Base-by-base conservation (phyloP, 2,113 vertebrate species). In the Chlorocebus sabaeus region DNA sequence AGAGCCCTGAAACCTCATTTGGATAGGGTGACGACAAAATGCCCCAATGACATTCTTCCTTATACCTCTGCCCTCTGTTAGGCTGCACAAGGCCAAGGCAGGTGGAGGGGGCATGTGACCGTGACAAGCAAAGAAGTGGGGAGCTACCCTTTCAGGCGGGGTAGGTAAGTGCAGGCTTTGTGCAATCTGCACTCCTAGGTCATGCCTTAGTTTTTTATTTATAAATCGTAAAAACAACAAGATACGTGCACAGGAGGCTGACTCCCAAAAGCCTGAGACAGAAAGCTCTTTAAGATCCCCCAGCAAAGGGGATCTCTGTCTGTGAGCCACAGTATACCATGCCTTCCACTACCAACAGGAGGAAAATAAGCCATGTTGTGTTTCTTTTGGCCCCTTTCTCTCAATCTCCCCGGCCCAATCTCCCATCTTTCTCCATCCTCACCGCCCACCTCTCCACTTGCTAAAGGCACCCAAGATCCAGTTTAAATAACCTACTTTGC, bases 401-500 rank as follows among this genome's bases (percentile, higher is more conserved):
- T 85, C 48, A 73, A 30, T 81, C 61, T 91, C 84, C 55, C 52
- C 40, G 7, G 20, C 75, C 67, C 79, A 6, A 20, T 11, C 83
- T 72, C 75, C 92, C n/a, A 27, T 40, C 67, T 16, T 61, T 76
- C 72, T 67, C 61, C 64, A 82, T 78, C 83, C 25, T 76, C 32
- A 55, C 82, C 14, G 0, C 96, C 96, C 90, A 97, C 90, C 80
- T 76, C 32, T 93, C 55, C 12, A 23, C 79, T 95, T 92, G 89
- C 73, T 94, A 86, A 97, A 86, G 68, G 78, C 75, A 79, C 83
- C 57, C 0, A 2, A 92, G 86, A 96, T 92, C 93, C 84, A 95
- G 88, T 95, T 96, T 86, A 95, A 97, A 92, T 82, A 94, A 94
- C 93, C 87, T 93, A 83, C 61, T 91, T 96, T 93, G 76, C 80